Base-by-base conservation (phyloP, 1,140 invertebrate genomes). In the Hesperophylax magnus region DNA sequence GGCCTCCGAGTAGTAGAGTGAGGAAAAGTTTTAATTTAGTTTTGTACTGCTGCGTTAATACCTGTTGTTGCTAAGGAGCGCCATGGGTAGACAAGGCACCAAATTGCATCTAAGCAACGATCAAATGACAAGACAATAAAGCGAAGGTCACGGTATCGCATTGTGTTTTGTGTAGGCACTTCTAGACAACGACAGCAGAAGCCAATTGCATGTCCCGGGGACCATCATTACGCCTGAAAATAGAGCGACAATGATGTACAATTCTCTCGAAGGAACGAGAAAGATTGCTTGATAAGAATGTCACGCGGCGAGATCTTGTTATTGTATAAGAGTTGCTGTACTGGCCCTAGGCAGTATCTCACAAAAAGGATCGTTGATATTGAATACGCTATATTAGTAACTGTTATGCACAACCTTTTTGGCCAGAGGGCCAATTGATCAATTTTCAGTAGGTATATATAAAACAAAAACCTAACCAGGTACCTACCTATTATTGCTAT, bases 141-240 rank as follows among this genome's bases (percentile, higher is more conserved):
- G 39, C 17, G 17, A 69, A 69, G 65, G 65, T 69, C 65, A 69
- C 65, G 17, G 65, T 39, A 39, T 39, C 34, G 65, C 58, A 61
- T 61, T 61, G 58, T 61, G 58, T 61, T 14, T 47, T 47, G 11
- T 69, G 31, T n/a, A 69, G 31, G 8, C 65, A 47, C 15, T 47
- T 47, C 39, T 47, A 47, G 39, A 47, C 39, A 47, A 47, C 39
- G 39, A 47, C 11, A 11, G 39, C 39, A 69, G 69, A n/a, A 72
- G 69, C 69, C 69, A 72, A 72, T 72, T 72, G 69, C 69, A 72
- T 20, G 69, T 54, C 52, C 53, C 47, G 20, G 47, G 34, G 69
- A 20, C 53, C 20, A 47, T 11, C 69, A 72, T 72, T 72, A 72
- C 69, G 20, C 53, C 69, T 72, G 47, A 31, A 71, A 72, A 72